Evolutionary conservation across 1,140 invertebrate genomes (phyloP), one percentile per base, ranked within the genome.

Genomic region (Chymomyza costata): DNA sequence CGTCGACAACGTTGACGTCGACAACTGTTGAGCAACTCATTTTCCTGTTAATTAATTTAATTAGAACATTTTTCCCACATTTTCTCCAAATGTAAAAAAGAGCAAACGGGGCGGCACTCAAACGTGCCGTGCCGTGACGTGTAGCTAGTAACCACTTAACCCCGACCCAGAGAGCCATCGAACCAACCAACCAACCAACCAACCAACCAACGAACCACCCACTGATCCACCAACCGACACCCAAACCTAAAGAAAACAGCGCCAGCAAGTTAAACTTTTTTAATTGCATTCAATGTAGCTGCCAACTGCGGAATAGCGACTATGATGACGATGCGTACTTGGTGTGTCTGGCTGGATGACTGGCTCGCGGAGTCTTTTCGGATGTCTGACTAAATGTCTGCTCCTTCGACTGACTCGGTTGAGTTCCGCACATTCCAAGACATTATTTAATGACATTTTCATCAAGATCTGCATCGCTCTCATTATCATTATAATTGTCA

Each of bases 401-500:
- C 32, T 34, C 8, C 32, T 16, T 21, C 46, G 30, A 28, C 18
- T 11, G 30, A 47, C 18, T 34, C 30, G 32, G 39, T 30, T 25
- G 21, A 43, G 32, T 49, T 17, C 37, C 32, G 34, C 34, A 35
- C 41, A 74, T 74, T 73, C 64, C 68, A 45, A 43, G 63, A 51
- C 60, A 59, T 81, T 73, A 80, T 73, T 80, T 80, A 73, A 80
- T 78, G 73, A 78, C 73, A 68, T 80, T 73, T 78, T 73, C 67
- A 78, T 78, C 71, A 71, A 50, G 52, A 60, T 39, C 37, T 25
- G 19, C 14, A 41, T 30, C 53, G 46, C 35, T 44, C 67, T 80
- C 73, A 78, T 78, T 78, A 80, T 80, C 73, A 78, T 78, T 80
- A 80, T 78, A 78, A 78, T 78, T 78, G 73, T 78, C 73, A 78